phyloP scores from a whole-genome alignment of 2,888 invertebrate species.

The Dendrolimus pini region DNA sequence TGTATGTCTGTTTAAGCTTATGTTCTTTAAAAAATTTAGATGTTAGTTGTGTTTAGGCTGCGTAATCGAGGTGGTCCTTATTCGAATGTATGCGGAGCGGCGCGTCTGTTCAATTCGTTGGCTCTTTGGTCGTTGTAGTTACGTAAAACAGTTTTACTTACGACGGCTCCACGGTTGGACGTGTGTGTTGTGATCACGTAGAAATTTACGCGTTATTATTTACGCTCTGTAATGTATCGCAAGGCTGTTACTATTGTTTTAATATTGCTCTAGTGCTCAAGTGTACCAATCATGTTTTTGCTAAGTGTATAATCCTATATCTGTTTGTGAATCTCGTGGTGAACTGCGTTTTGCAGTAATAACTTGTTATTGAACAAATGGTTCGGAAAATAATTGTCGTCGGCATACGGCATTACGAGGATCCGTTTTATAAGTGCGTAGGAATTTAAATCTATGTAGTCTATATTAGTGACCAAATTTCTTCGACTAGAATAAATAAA shows the following conservation, averaged over 20 bases:
- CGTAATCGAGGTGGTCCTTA: constrained; percentile 67
- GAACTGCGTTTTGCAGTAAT: constrained; percentile 27
- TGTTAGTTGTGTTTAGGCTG: constrained; percentile 39
- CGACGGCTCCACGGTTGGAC: constrained; percentile 39
- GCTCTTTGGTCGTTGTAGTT: constrained; percentile 26
- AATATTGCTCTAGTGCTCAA: constrained; percentile 34
- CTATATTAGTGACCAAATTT: constrained; percentile 7
- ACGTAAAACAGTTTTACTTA: constrained; percentile 39
- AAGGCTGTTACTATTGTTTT: constrained; percentile 45
- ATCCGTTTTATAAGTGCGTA: constrained; percentile 67
- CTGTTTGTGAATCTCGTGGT: constrained; percentile 19
- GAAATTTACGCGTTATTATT: constrained; percentile 26
- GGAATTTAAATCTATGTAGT: constrained; percentile 7
- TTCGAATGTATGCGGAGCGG: constrained; percentile 58
- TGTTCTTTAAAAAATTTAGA: no score
- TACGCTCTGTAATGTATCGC: constrained; percentile 45
- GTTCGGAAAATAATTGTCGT: constrained; percentile 68
- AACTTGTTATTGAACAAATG: constrained; percentile 44
- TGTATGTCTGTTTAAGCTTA: no score
- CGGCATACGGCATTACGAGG: constrained; percentile 65
- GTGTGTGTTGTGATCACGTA: constrained; percentile 30
- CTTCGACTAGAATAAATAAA: no score
- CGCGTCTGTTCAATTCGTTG: constrained; percentile 43
- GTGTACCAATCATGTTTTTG: constrained; percentile 42
- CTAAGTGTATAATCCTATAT: constrained; percentile 35